Conservation (phyloP, 2,113 vertebrate genomes). For the Calypte anna region DNA sequence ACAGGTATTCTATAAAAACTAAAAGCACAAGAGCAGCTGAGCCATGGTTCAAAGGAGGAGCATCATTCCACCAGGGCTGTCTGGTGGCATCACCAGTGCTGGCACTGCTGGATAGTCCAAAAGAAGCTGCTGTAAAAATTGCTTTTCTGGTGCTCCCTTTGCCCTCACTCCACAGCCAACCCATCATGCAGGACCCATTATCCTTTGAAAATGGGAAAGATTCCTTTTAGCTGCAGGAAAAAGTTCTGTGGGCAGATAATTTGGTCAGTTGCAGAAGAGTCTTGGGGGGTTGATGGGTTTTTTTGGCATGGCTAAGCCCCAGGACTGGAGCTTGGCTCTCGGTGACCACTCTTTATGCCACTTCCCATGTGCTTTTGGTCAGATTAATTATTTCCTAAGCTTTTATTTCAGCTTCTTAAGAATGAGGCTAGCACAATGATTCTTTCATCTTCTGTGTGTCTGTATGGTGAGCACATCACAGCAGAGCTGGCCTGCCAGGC, state of each 20-base stretch:
- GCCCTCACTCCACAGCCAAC: neutral
- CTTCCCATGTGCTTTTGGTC: neutral
- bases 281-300: neutral
- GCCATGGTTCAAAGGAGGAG: neutral
- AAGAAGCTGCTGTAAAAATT: neutral
- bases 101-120: neutral
- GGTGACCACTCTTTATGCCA: neutral
- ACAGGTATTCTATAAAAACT: slow-evolving; percentile 21
- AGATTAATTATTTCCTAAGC: slow-evolving; percentile 25
- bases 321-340: neutral
- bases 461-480: neutral
- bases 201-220: neutral
- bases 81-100: neutral
- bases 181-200: accelerated
- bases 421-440: neutral
- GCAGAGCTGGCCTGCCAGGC: neutral
- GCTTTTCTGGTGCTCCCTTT: neutral
- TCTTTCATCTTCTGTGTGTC: neutral
- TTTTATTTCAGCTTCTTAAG: slow-evolving; percentile 23
- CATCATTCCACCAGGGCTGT: neutral
- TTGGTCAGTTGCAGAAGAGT: neutral
- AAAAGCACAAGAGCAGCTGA: neutral
- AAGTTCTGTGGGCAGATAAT: neutral
- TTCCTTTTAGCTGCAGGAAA: neutral
- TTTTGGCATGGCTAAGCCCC: neutral